Base-by-base conservation (phyloP, 2,113 vertebrate species). In the Symphodus melops region DNA sequence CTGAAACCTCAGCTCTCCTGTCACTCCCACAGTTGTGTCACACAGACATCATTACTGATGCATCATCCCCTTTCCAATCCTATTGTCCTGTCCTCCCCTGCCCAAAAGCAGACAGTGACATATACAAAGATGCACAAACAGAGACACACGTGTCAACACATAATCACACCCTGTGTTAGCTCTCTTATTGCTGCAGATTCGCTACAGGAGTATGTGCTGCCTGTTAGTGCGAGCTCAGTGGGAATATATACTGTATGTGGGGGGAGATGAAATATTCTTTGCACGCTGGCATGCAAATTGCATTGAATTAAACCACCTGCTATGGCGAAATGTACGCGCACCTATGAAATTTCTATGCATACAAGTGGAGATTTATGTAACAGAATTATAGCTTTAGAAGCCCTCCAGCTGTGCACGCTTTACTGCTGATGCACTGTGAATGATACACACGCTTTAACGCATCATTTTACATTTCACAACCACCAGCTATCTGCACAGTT, bases 181-280 rank as follows among this genome's bases (percentile, higher is more conserved):
- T 11, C 21, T 23, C 39, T 44, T n/a, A n/a, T n/a, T 56, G 44
- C 67, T 19, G 55, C 54, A 67, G 53, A 73, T 44, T 76, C 69
- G 37, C 44, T 44, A 39, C 54, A 41, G 64, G 8, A 61, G 65
- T 17, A 20, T 71, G 56, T n/a, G 23, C 39, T 68, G n/a, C 41
- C 49, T 53, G 68, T 44, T 51, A 80, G 62, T 52, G 14, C 39
- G 33, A 72, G 57, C 78, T 82, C 66, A 61, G 16, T 21, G 13
- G 28, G 46, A 48, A 48, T 48, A 48, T 20, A 64, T 33, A 28
- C 5, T 53, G 55, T 14, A 28, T 14, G 67, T 3, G 75, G 75
- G 60, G 76, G 68, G 66, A 42, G 78, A 77, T 76, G 21, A 81
- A 85, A 76, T 75, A 76, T 68, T 67, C 54, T 49, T 54, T 64